phyloP scores from a whole-genome alignment of 1,140 invertebrate species.

The Drosophila lini region DNA sequence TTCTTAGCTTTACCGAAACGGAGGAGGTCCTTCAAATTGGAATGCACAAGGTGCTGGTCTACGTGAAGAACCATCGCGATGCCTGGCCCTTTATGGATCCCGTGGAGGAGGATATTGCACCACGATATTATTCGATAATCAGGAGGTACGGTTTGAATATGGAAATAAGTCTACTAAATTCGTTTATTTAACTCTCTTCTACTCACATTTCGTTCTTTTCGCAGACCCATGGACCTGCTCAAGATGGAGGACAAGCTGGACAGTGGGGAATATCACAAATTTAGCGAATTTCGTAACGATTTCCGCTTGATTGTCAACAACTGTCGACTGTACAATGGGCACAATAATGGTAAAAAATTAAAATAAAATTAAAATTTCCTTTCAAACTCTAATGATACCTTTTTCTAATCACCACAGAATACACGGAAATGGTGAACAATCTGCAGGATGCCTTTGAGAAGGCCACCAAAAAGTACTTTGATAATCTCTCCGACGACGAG shows the following conservation, averaged over 20 bases:
- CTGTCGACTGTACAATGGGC: constrained; percentile 95
- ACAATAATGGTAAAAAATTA: constrained; percentile 91
- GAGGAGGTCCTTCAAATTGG: constrained; percentile 94
- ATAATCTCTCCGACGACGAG: constrained; percentile 90
- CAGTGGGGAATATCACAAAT: constrained; percentile 90
- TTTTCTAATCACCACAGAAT: constrained; percentile 86
- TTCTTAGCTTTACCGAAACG: constrained; percentile 89
- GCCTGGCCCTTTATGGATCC: constrained; percentile 96
- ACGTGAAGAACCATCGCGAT: constrained; percentile 93
- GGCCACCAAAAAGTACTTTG: constrained; percentile 91
- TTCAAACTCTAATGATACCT: neutral
- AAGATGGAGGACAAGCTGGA: constrained; percentile 95
- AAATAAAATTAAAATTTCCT: neutral
- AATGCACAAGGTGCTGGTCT: constrained; percentile 94
- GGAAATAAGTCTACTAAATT: too few relatives aligned
- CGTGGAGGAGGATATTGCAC: constrained; percentile 95
- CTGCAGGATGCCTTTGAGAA: constrained; percentile 91
- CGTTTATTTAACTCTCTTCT: neutral
- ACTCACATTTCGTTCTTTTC: neutral
- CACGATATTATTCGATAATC: constrained; percentile 92
- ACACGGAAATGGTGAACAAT: constrained; percentile 94
- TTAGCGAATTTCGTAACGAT: constrained; percentile 93
- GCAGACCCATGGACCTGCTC: constrained; percentile 93
- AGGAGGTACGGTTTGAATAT: constrained; percentile 79
- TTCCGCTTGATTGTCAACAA: constrained; percentile 96